These are phyloP conservation scores for Muschampia plurimacula DNA, from an alignment of 2,888 invertebrate species.

Conservation along the genomic window DNA sequence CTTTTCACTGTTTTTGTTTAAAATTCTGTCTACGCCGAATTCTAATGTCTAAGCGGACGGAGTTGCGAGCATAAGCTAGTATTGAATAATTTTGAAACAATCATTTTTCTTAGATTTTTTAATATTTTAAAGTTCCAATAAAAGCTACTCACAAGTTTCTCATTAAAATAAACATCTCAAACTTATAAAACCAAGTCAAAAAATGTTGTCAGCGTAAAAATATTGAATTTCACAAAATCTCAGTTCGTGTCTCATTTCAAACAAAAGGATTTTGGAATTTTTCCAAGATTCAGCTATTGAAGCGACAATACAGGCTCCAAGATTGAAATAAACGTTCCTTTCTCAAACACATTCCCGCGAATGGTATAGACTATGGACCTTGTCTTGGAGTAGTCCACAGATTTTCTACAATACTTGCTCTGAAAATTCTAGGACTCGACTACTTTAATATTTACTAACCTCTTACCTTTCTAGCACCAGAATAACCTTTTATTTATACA, in stretches of 20 bases:
- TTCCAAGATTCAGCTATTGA: slow-evolving; percentile 38
- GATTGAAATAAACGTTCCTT: slow-evolving; percentile 47
- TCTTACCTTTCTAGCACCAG: not conserved
- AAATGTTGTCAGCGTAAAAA: slow-evolving; percentile 3
- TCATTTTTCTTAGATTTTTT: not conserved
- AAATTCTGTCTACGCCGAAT: too few species aligned
- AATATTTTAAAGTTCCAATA: not conserved
- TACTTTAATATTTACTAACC: slow-evolving; percentile 32
- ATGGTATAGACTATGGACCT: slow-evolving; percentile 38
- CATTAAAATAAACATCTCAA: not conserved
- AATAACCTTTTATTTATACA: slow-evolving; percentile 17
- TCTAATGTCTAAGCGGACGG: too few species aligned
- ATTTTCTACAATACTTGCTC: slow-evolving; percentile 37
- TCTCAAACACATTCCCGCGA: slow-evolving; percentile 45
- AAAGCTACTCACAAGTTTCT: slow-evolving; percentile 42
- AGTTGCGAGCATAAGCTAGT: too few species aligned
- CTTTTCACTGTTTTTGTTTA: too few species aligned
- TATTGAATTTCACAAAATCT: slow-evolving; percentile 28
- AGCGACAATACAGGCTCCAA: slow-evolving; percentile 35
- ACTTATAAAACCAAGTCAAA: not conserved
- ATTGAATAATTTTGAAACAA: too few species aligned
- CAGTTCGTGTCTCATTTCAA: slow-evolving; percentile 29
- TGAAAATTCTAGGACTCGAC: slow-evolving; percentile 23
- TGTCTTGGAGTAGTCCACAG: slow-evolving; percentile 40
- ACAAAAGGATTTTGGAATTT: slow-evolving; percentile 39